Evolutionary conservation across 2,888 invertebrate species (phyloP), one percentile per base, ranked within the genome.

Genomic region (Bembecia ichneumoniformis): DNA sequence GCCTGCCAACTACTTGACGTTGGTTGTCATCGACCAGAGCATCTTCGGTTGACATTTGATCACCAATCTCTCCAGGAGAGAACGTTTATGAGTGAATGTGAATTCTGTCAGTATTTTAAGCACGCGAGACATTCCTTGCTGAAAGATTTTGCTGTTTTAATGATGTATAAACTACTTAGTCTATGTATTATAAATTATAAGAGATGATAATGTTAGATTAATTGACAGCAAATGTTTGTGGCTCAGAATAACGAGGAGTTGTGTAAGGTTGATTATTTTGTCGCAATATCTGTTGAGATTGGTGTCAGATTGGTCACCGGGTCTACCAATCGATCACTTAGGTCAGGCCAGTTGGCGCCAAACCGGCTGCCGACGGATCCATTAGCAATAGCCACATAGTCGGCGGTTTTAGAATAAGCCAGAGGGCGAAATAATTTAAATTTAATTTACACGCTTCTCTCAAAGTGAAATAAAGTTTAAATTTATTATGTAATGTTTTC

Each of bases 381-480:
- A 55, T 63, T 77, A 89, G 89, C 88, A 88, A 86, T 88, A 89
- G 84, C 82, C 87, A 84, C 79, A 79, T 81, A 86, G 83, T 82
- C 75, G 83, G 82, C 81, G 68, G 62, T 80, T 87, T 82, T 86
- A 86, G 86, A 86, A 84, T 86, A 86, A 77, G 82, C 83, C 82
- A 66, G 58, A 69, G 66, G 82, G 82, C 81, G 75, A 68, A 79
- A 71, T 74, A 63, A 68, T 71, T 79, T 77, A 71, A 59, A 68
- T 76, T 46, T 77, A 69, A 66, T 74, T 74, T 73, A 78, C 86
- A 87, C 84, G 88, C 88, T 88, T 88, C 80, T 74, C 75, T 72
- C 76, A 75, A 75, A 62, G 63, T 49, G 43, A 35, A 68, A 66
- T 68, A 57, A 66, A 60, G 57, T 74, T 77, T 71, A 78, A 77